phyloP scores from a whole-genome alignment of 1,140 invertebrate species.

The Mactra quadrangularis region DNA sequence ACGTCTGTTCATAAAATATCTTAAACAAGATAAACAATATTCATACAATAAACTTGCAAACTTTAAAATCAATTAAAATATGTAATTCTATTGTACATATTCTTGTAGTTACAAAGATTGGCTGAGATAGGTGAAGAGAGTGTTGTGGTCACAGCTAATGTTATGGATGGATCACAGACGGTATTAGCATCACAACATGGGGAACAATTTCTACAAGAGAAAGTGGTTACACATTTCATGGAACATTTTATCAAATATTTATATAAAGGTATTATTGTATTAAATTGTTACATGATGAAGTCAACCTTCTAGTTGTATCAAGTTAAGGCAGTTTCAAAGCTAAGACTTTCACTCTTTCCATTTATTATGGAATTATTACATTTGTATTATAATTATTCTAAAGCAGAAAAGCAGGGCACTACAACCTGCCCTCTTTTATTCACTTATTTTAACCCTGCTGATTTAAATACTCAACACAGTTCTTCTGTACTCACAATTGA shows the following conservation, averaged over 20 bases:
- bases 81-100: background rate
- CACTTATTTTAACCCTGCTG: too few relatives aligned
- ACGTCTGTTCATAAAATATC: too few relatives aligned
- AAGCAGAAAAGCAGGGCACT: too few relatives aligned
- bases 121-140: conserved; percentile 55
- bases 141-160: conserved; percentile 41
- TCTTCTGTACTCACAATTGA: too few relatives aligned
- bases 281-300: too few relatives aligned
- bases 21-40: background rate
- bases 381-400: too few relatives aligned
- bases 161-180: conserved; percentile 52
- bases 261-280: conserved; percentile 4
- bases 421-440: too few relatives aligned
- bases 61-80: background rate
- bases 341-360: too few relatives aligned
- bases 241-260: conserved; percentile 30
- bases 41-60: background rate
- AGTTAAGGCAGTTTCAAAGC: too few relatives aligned
- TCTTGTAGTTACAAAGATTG: conserved; percentile 44
- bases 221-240: conserved; percentile 26
- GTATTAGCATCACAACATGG: conserved; percentile 32
- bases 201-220: conserved; percentile 32
- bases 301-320: too few relatives aligned
- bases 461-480: too few relatives aligned
- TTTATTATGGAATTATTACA: too few relatives aligned